phyloP scores from a whole-genome alignment of 2,113 vertebrate genomes.

The Dipodomys merriami region DNA sequence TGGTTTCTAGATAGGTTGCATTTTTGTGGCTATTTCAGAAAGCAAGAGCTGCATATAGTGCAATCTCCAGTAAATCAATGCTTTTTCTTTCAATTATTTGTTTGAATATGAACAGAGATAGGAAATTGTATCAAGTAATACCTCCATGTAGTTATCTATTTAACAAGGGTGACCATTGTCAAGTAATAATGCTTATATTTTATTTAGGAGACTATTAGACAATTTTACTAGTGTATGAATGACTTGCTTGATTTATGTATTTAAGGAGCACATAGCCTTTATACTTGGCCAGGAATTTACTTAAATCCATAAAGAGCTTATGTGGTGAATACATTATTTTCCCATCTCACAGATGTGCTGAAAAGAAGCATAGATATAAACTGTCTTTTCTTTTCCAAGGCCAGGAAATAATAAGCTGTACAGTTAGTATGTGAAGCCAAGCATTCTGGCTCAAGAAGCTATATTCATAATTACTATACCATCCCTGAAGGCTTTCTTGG shows the following conservation, averaged over 20 bases:
- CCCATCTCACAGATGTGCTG: not conserved
- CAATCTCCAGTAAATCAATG: not conserved
- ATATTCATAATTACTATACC: not conserved
- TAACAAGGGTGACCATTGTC: not conserved
- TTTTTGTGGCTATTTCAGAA: conserved; percentile 2
- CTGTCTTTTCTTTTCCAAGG: not conserved
- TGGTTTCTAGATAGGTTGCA: not conserved
- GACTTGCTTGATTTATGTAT: conserved; percentile 8
- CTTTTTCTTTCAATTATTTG: not conserved
- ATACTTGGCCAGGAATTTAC: not conserved
- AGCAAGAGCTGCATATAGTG: not conserved
- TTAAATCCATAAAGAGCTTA: not conserved
- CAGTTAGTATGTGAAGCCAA: not conserved
- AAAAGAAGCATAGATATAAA: not conserved
- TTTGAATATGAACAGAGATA: not conserved
- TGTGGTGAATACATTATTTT: not conserved
- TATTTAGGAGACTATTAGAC: not conserved
- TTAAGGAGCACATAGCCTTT: not conserved
- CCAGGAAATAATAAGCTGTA: not conserved
- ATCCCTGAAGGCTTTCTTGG: not conserved
- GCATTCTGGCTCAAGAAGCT: not conserved
- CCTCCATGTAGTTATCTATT: not conserved
- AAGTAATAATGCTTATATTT: conserved; percentile 26
- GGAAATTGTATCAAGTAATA: not conserved
- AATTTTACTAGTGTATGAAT: not conserved